Conservation (phyloP, 2,113 vertebrate genomes). For the Albula goreensis region DNA sequence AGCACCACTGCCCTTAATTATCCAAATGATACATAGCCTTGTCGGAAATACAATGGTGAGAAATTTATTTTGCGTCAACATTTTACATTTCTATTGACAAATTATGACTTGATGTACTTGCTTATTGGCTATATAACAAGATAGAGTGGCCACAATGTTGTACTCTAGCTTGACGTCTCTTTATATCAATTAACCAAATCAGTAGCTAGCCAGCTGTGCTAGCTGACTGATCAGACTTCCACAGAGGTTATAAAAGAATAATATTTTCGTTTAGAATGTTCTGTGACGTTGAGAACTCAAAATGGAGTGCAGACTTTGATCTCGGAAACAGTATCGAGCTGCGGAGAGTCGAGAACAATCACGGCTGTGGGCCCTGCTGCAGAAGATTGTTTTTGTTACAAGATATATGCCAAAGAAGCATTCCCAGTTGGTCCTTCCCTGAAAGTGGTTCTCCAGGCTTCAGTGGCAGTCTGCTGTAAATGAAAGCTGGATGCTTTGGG, state of each 20-base stretch:
- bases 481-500: neutral
- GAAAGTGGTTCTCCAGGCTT: neutral
- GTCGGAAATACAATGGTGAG: too few species aligned
- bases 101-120: too few species aligned
- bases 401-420: neutral
- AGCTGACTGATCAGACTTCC: neutral
- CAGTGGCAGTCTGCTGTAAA: neutral
- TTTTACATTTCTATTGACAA: too few species aligned
- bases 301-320: neutral
- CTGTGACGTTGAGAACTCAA: neutral
- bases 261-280: neutral
- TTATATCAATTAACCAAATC: too few species aligned
- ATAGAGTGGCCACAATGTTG: neutral
- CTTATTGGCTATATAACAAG: too few species aligned
- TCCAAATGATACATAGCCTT: too few species aligned
- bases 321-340: neutral
- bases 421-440: neutral
- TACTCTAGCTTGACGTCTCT: neutral
- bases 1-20: too few species aligned
- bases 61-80: too few species aligned
- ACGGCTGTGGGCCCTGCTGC: neutral
- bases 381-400: conserved; percentile 4
- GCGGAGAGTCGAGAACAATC: neutral
- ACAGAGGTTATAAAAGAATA: neutral
- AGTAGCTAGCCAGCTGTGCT: too few species aligned